A percentile compares a stretch with the other conserved stretches of the same genome.
Conservation (phyloP, 92 coral and sea anemone species). For the Heliopora coerulea region DNA sequence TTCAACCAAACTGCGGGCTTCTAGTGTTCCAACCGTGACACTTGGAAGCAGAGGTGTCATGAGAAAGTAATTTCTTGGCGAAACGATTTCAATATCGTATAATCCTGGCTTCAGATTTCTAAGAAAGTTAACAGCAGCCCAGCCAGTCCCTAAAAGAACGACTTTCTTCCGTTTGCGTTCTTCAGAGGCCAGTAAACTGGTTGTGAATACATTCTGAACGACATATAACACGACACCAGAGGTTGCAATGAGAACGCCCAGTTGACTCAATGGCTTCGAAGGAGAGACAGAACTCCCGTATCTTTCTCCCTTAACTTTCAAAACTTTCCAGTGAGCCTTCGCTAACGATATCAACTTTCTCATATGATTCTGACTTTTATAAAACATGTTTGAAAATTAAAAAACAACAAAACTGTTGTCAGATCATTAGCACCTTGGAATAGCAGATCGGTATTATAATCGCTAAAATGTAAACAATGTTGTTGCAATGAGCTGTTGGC, state of each 20-base stretch:
- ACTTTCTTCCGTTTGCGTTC: constrained; percentile 36
- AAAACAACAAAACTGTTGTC: no score
- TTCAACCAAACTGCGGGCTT: constrained; percentile 40
- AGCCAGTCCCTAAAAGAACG: constrained; percentile 29
- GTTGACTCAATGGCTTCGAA: not conserved
- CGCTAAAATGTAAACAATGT: no score
- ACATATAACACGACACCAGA: constrained; percentile 27
- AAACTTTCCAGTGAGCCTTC: not conserved
- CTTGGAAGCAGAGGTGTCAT: constrained; percentile 40
- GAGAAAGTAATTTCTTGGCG: constrained; percentile 37
- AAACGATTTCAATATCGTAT: constrained; percentile 37
- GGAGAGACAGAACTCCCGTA: not conserved
- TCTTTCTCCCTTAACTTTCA: not conserved
- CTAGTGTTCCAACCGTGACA: constrained; percentile 39
- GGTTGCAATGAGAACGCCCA: constrained; percentile 18
- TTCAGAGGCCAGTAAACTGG: constrained; percentile 29
- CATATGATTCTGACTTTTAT: not conserved
- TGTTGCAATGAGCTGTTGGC: no score
- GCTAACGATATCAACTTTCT: not conserved
- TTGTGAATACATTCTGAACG: constrained; percentile 9
- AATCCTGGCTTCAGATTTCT: constrained; percentile 33
- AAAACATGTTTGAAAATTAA: not conserved
- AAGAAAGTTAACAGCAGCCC: constrained; percentile 41
- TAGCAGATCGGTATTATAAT: no score
- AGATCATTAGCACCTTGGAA: no score